Percentiles rank a stretch among this genome's conserved stretches.
phyloP scores from a whole-genome alignment of 92 coral and sea anemone species.

The Pocillopora grandis region DNA sequence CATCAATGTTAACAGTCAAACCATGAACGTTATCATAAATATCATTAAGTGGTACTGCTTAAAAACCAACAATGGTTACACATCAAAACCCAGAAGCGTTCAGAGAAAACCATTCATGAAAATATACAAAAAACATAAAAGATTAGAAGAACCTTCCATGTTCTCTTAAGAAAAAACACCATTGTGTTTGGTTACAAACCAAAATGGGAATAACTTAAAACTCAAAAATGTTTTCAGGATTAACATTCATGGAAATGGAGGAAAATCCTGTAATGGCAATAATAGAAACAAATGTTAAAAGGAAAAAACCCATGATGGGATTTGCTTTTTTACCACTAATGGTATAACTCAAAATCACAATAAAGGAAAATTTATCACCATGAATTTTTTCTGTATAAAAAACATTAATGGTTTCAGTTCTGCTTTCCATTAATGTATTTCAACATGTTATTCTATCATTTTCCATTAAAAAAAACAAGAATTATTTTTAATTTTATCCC shows the following conservation, averaged over 20 bases:
- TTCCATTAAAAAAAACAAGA: conserved; percentile 5
- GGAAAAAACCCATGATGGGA: not conserved
- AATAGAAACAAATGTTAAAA: conserved; percentile 1
- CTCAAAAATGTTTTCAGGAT: conserved; percentile 5
- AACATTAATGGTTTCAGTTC: conserved; percentile 5
- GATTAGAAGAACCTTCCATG: conserved; percentile 3
- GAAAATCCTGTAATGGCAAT: not conserved
- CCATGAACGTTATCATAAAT: not conserved
- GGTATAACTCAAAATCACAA: conserved; percentile 5
- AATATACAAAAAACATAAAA: not conserved
- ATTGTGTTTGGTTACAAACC: not conserved
- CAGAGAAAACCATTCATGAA: conserved; percentile 6
- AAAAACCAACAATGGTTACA: not conserved
- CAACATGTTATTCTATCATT: conserved; percentile 6
- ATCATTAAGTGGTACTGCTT: not conserved
- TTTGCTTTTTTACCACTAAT: conserved; percentile 4
- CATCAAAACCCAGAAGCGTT: conserved; percentile 3
- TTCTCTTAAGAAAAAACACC: conserved; percentile 11
- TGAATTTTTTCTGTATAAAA: not conserved
- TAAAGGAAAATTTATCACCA: conserved; percentile 1
- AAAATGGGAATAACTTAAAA: conserved; percentile 6
- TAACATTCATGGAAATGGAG: conserved; percentile 6
- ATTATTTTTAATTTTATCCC: not conserved
- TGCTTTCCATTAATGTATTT: conserved; percentile 4
- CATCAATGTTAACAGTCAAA: conserved; percentile 3